Evolutionary conservation across 1,140 invertebrate species (phyloP), one percentile per base, ranked within the genome.

Genomic region (Varroa destructor): DNA sequence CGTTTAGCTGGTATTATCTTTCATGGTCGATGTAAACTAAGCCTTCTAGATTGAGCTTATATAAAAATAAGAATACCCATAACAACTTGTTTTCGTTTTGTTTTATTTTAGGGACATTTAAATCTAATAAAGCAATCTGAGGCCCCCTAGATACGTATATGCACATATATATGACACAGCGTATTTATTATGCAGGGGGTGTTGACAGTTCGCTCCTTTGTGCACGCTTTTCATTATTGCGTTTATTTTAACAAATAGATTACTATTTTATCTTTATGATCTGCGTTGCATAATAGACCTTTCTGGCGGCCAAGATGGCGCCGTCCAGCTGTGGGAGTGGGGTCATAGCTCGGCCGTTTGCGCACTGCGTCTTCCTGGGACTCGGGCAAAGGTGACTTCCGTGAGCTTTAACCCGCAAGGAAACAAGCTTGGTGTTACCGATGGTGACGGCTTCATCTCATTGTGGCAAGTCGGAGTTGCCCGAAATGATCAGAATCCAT

Each of bases 301-400:
- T 75, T 96, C 92, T 71, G 96, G 96, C 71, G 89, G 91, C 71
- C 90, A 95, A 79, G 96, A 99, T 84, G 96, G 96, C 10, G 96
- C 93, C 1, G 95, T 99, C 4, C 87, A 90, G 74, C 83, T 99
- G 73, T 97, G 94, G 93, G 94, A 99, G 82, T 99, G 94, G 93
- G 90, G 90, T 37, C 93, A 97, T 80, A 84, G 86, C 54, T 88
- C 91, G 73, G 87, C 90, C 12, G 87, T 99, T 6, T 88, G 91
- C 76, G 88, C 88, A 55, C 89, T 93, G 4, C 84, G 94, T 71
- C 86, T 91, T 42, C 85, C 93, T 0, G 93, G 93, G 40, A 88
- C 89, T 5, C 91, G 89, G 79, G 94, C 94, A 55, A 99, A 97
- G 84, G 94, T 99, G 10, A 97, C 93, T 0, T 86, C 92, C 74